These are phyloP conservation scores for Scarus forsteni DNA, from an alignment of 2,797 vertebrate genomes.

Conservation along the genomic window DNA sequence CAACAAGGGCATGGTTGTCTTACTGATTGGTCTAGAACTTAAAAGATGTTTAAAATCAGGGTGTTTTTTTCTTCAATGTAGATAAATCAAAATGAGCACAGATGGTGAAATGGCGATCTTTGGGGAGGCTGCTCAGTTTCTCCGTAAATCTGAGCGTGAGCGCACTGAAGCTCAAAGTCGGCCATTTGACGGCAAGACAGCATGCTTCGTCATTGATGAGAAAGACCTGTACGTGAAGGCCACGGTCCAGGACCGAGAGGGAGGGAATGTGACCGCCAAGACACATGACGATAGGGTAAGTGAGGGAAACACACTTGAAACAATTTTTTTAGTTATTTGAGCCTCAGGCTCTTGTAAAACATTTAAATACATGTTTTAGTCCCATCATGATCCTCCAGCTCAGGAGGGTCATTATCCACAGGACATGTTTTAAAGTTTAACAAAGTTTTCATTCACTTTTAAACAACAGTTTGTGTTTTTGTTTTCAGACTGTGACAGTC, in stretches of 20 bases:
- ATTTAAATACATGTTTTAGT: too few relatives aligned
- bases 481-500: constrained; percentile 66
- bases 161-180: constrained; percentile 87
- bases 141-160: constrained; percentile 88
- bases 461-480: background rate
- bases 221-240: constrained; percentile 86
- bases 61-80: background rate
- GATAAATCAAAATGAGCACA: constrained; percentile 46
- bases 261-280: constrained; percentile 82
- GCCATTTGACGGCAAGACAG: constrained; percentile 87
- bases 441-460: background rate
- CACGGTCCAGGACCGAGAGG: constrained; percentile 82
- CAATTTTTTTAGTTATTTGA: too few relatives aligned
- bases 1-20: too few relatives aligned
- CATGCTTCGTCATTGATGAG: constrained; percentile 85
- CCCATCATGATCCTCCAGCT: too few relatives aligned
- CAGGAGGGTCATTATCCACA: background rate
- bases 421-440: background rate
- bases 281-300: constrained; percentile 83
- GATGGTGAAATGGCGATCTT: constrained; percentile 84
- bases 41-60: background rate
- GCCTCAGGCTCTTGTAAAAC: too few relatives aligned
- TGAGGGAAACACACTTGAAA: constrained; percentile 65
- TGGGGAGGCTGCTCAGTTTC: constrained; percentile 83
- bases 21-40: too few relatives aligned